These are phyloP conservation scores for Linepithema humile DNA, from an alignment of 1,140 invertebrate genomes.

Conservation along the genomic window DNA sequence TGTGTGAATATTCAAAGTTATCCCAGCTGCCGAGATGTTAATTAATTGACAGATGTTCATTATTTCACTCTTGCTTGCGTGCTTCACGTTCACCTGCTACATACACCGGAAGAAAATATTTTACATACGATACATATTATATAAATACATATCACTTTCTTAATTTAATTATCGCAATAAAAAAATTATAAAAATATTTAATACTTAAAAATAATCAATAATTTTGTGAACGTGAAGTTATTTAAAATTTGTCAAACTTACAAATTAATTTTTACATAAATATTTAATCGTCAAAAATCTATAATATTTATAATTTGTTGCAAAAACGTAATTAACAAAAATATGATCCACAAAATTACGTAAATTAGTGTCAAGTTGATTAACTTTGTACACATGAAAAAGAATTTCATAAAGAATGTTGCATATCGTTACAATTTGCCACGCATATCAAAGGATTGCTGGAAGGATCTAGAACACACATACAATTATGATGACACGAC, in stretches of 20 bases:
- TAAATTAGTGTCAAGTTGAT: not conserved
- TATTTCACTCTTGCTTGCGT: not conserved
- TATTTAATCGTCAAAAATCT: too few species aligned
- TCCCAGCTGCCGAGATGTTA: not conserved
- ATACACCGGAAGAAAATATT: not conserved
- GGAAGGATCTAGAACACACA: not conserved
- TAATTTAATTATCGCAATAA: too few species aligned
- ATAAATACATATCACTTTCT: not conserved
- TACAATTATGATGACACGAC: not conserved
- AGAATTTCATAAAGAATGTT: not conserved
- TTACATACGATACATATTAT: not conserved
- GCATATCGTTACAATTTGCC: not conserved
- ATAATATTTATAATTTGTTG: not conserved
- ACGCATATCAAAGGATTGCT: not conserved
- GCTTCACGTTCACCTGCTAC: not conserved
- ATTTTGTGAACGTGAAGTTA: too few species aligned
- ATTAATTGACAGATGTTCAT: not conserved
- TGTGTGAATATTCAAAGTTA: not conserved
- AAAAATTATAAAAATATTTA: too few species aligned
- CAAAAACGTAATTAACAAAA: not conserved
- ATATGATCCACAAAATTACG: not conserved
- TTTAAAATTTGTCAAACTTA: too few species aligned
- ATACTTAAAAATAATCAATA: too few species aligned
- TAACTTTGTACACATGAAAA: not conserved
- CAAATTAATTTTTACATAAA: too few species aligned